Percentiles rank a stretch among this genome's conserved stretches.
phyloP scores from a whole-genome alignment of 2,113 vertebrate species.

The Hemicordylus capensis region DNA sequence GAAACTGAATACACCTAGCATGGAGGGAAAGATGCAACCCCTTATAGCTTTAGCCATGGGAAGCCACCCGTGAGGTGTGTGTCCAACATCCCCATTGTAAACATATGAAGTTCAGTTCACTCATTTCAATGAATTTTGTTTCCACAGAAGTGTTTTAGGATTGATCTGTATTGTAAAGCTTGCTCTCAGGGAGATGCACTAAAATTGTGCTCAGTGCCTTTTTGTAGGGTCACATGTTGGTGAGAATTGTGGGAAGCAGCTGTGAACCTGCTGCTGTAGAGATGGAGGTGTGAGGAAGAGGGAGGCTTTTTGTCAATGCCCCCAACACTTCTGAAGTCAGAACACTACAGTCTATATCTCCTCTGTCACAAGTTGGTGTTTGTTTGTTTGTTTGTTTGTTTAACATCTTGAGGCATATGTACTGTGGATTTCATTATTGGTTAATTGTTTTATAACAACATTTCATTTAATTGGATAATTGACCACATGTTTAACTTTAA shows the following conservation, averaged over 20 bases:
- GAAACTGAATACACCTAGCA: conserved; percentile 42
- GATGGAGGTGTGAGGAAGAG: not conserved
- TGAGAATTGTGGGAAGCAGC: not conserved
- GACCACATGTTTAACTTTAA: conserved; percentile 19
- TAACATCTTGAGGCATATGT: not conserved
- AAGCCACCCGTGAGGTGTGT: not conserved
- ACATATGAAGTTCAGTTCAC: not conserved
- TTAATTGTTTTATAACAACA: conserved; percentile 17
- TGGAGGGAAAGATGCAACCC: not conserved
- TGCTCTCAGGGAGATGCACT: not conserved
- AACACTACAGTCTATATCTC: not conserved
- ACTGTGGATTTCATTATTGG: conserved; percentile 3
- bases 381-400: too few species aligned
- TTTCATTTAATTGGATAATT: conserved; percentile 29
- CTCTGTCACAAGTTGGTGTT: not conserved
- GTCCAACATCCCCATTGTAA: not conserved
- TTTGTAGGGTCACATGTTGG: not conserved
- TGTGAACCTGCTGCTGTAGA: not conserved
- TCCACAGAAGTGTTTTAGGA: not conserved
- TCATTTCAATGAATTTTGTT: not conserved
- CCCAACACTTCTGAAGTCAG: not conserved
- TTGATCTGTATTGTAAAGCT: not conserved
- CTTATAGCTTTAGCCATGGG: not conserved
- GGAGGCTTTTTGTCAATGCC: not conserved
- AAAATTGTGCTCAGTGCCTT: not conserved